Percentiles rank a stretch among this genome's conserved stretches.
Evolutionary conservation across 2,888 invertebrate genomes (phyloP).

Genomic region (Argyresthia albistria): DNA sequence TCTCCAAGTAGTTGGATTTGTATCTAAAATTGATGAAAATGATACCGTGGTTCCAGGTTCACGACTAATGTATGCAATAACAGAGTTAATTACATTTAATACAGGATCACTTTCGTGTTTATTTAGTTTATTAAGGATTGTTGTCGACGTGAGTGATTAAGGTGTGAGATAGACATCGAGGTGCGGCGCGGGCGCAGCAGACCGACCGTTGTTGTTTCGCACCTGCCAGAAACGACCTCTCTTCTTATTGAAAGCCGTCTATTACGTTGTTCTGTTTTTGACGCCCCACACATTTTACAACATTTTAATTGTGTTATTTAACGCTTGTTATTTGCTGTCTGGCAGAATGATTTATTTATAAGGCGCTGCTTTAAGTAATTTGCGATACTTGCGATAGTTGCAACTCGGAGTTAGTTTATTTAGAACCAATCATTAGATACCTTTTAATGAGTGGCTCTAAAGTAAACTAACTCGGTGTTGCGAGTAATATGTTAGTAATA

Average conservation of each 20-base stretch:
- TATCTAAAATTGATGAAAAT: not conserved
- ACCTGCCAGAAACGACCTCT: conserved; percentile 6
- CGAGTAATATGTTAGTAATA: no score
- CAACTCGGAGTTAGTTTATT: no score
- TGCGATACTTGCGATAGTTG: no score
- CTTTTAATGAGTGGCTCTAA: no score
- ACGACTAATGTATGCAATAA: conserved; percentile 15
- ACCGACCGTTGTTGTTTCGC: conserved; percentile 18
- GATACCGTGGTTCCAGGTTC: conserved; percentile 15
- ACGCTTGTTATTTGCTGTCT: conserved; percentile 38
- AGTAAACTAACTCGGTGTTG: no score
- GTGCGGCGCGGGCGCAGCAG: conserved; percentile 15
- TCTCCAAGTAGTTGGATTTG: not conserved
- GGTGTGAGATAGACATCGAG: conserved; percentile 41
- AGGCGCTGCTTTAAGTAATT: no score
- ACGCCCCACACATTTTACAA: conserved; percentile 44
- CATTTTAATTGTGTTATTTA: conserved; percentile 55
- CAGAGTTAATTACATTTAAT: conserved; percentile 35
- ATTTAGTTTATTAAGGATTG: conserved; percentile 49
- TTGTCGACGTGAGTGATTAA: conserved; percentile 48
- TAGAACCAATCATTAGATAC: no score
- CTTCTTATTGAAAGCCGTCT: conserved; percentile 32
- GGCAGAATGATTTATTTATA: conserved; percentile 29
- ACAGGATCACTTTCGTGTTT: conserved; percentile 39
- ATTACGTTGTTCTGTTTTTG: conserved; percentile 49